These are phyloP conservation scores for Periparus ater DNA, from an alignment of 2,797 vertebrate genomes.

Conservation along the genomic window DNA sequence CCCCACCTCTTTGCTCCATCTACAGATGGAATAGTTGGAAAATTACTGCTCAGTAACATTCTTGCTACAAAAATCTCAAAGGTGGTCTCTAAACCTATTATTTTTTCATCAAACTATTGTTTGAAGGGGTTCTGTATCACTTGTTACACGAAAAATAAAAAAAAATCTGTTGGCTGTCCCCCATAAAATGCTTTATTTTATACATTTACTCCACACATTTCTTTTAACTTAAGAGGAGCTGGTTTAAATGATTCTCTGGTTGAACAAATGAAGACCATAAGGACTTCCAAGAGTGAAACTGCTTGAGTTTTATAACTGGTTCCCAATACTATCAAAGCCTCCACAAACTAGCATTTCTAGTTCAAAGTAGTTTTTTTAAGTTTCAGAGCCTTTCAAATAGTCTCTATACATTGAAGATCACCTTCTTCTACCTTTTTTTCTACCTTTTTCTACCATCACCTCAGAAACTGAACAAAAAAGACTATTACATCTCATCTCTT, in stretches of 20 bases:
- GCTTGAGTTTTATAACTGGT: neutral
- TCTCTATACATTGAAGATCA: neutral
- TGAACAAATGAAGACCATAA: neutral
- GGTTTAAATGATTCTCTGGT: neutral
- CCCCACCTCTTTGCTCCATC: accelerated
- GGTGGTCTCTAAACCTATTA: neutral
- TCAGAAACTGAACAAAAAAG: neutral
- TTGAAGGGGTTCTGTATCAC: neutral
- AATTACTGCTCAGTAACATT: neutral
- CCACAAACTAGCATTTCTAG: neutral
- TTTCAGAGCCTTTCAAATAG: conserved; percentile 11
- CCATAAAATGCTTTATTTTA: neutral
- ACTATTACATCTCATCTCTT: neutral
- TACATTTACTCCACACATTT: neutral
- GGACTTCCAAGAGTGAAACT: neutral
- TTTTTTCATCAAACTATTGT: neutral
- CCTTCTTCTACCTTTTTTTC: neutral
- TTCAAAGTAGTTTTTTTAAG: neutral
- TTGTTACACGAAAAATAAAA: neutral
- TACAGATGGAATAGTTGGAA: neutral
- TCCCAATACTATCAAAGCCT: neutral
- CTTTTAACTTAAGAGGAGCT: neutral
- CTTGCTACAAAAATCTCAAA: neutral
- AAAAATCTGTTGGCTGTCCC: neutral
- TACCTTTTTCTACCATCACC: neutral